These are phyloP conservation scores for Poecilia picta DNA, from an alignment of 2,797 vertebrate genomes.

Conservation along the genomic window DNA sequence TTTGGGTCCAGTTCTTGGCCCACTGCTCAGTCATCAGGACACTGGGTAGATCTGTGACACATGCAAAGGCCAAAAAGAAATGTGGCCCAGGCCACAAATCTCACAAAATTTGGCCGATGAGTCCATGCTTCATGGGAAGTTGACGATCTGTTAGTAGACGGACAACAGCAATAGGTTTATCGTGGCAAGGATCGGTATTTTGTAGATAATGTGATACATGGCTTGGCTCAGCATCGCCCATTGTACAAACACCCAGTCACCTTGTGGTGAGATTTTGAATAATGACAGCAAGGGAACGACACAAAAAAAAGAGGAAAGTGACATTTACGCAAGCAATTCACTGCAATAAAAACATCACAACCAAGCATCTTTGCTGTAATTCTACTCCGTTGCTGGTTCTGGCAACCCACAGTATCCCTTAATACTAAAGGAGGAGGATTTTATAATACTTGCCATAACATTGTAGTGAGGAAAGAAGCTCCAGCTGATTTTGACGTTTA, in stretches of 20 bases:
- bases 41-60: constrained; percentile 63
- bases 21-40: constrained; percentile 60
- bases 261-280: constrained; percentile 49
- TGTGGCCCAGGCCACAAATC: constrained; percentile 65
- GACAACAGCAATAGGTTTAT: constrained; percentile 62
- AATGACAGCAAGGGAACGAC: constrained; percentile 26
- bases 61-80: constrained; percentile 59
- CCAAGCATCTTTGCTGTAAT: constrained; percentile 19
- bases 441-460: constrained; percentile 2
- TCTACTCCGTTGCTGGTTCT: constrained; percentile 25
- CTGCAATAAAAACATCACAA: constrained; percentile 32
- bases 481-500: background rate
- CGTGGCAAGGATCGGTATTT: constrained; percentile 49
- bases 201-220: constrained; percentile 60
- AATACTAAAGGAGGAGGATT: background rate
- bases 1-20: constrained; percentile 64
- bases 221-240: constrained; percentile 51
- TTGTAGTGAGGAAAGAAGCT: constrained; percentile 26
- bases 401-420: background rate
- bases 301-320: constrained; percentile 28
- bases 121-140: constrained; percentile 59
- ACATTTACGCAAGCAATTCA: constrained; percentile 41
- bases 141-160: constrained; percentile 45
- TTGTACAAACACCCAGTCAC: constrained; percentile 58
- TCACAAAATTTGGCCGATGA: constrained; percentile 59